Base-by-base conservation (phyloP, 1,140 invertebrate species). In the Ips typographus region DNA sequence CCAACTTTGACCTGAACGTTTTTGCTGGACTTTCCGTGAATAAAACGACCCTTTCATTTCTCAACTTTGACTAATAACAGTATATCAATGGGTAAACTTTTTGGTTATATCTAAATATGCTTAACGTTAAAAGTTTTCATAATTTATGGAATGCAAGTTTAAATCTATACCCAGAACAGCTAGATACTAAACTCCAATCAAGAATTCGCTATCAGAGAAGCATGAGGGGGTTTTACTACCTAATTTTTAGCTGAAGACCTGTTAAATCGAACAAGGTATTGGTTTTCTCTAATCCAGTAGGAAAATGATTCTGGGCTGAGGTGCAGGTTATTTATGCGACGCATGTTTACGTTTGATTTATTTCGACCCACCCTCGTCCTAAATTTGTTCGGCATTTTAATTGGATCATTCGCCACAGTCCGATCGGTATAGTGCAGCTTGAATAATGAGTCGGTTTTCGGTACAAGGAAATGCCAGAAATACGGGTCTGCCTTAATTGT, bases 281-380 rank as follows among this genome's bases (percentile, higher is more conserved):
- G 22, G 22, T 22, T 22, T 22, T 22, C 22, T 51, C 66, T 61
- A 61, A 68, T 68, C 61, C 40, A 61, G 53, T 68, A 22, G 66
- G 66, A 41, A 56, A 68, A 68, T 68, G 60, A 57, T 68, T 61
- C 57, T 60, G 52, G 55, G 47, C 66, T 61, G 49, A 61, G 57
- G 58, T 68, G 53, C 59, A 56, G 43, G 58, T 68, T 47, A 68
- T 68, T 68, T 68, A 57, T 66, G 38, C 55, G 5, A 66, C 38
- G 38, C 43, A 66, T 66, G 64, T 57, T 58, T 66, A 55, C 6
- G 5, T 58, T 66, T 47, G 43, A 66, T 58, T 58, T 66, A 66
- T 58, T 49, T 66, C 55, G 58, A 41, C 4, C 37, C 55, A 40
- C 42, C 55, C 43, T 58, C 40, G 8, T 7, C n/a, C 37, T 42